Evolutionary conservation across 2,797 vertebrate species (phyloP).

Genomic region (Ctenopoma kingsleyae): DNA sequence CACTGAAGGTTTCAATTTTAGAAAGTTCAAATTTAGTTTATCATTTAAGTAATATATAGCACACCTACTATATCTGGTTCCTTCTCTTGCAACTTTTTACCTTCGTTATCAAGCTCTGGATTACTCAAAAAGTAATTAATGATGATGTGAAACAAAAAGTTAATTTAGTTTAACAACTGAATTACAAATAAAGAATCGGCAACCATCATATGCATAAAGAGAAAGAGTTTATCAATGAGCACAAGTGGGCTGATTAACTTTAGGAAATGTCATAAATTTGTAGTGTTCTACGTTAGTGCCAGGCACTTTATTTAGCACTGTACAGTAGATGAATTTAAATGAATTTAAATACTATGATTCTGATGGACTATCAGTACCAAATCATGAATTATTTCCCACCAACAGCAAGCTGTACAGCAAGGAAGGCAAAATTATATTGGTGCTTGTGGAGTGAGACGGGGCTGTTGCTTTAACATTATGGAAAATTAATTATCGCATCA

Average conservation of each 20-base stretch:
- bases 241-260: neutral
- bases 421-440: slow-evolving; percentile 21
- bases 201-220: neutral
- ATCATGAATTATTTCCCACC: slow-evolving; percentile 40
- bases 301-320: slow-evolving; percentile 52
- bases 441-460: slow-evolving; percentile 4
- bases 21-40: neutral
- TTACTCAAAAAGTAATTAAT: slow-evolving; percentile 3
- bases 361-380: slow-evolving; percentile 41
- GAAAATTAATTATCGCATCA: too few relatives aligned
- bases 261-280: slow-evolving; percentile 18
- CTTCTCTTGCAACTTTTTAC: neutral
- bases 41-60: neutral
- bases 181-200: neutral
- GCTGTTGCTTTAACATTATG: neutral
- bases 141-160: neutral
- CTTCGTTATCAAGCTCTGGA: neutral
- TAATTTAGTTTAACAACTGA: neutral
- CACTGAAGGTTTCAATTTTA: neutral
- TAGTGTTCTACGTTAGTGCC: slow-evolving; percentile 24
- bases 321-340: slow-evolving; percentile 52
- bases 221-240: neutral
- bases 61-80: slow-evolving; percentile 12
- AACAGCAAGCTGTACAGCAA: slow-evolving; percentile 53
- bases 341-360: slow-evolving; percentile 46